Evolutionary conservation across 2,113 vertebrate genomes (phyloP), one percentile per base, ranked within the genome.

Genomic region (Macrotis lagotis): DNA sequence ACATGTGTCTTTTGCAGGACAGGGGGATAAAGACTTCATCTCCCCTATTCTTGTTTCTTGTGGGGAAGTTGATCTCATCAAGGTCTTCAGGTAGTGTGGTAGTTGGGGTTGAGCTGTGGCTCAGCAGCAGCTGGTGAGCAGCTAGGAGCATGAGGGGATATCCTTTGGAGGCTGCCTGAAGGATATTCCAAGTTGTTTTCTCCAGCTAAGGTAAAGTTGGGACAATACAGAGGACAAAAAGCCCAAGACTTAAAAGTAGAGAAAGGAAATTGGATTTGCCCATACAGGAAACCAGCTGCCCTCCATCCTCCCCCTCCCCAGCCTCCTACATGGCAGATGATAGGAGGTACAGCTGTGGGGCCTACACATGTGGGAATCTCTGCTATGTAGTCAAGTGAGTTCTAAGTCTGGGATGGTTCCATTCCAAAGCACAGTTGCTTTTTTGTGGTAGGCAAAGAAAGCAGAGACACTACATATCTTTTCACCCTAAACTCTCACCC

Each of bases 71-170:
- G 37, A 44, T 83, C 66, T 83, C 37, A 24, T 44, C n/a, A 83
- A 83, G 66, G 66, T 44, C 66, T 83, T 19, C 16, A 44, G 37
- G n/a, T 2, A 44, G 66, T 83, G 4, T 83, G 16, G 37, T 37
- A 66, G 3, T 44, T 44, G 6, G 2, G 19, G 16, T n/a, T 24
- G 66, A 83, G 19, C 66, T 44, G 59, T 16, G 55, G 31, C 37
- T 50, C 10, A 49, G 49, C 91, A 96, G 93, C 96, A 98, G 97
- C 90, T 98, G 97, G 96, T 95, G 95, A 66, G 91, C 96, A 0
- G 95, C 95, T 83, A 97, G 97, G 92, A 95, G 92, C 74, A 94
- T 97, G 96, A 97, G 97, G 97, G 98, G 98, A 98, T 97, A 98
- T 98, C 98, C 97, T 97, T 97, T 97, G 93, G 25, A 91, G 92